These are phyloP conservation scores for Zosterops japonicus DNA, from an alignment of 2,113 vertebrate genomes.

Conservation along the genomic window DNA sequence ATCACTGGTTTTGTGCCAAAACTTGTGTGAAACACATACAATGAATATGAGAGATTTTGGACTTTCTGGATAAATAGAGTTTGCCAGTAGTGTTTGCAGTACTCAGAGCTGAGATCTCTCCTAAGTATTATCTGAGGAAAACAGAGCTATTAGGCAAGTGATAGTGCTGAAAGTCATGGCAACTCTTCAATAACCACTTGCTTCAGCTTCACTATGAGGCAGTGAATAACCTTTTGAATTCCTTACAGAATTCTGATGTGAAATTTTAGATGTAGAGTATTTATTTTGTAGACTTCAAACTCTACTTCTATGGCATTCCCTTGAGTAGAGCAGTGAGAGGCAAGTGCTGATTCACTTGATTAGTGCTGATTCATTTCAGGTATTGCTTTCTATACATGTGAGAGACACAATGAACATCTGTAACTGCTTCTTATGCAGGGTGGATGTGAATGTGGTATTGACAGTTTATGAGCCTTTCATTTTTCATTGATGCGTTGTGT, in stretches of 20 bases:
- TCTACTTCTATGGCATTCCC: not conserved
- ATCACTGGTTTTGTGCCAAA: not conserved
- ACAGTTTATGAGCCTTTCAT: not conserved
- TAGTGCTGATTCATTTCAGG: not conserved
- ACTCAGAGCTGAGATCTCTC: not conserved
- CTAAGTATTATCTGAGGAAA: not conserved
- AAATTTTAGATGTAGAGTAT: not conserved
- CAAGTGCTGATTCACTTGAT: not conserved
- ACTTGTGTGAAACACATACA: not conserved
- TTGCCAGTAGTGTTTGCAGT: not conserved
- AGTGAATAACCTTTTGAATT: not conserved
- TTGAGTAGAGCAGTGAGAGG: not conserved
- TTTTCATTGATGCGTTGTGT: not conserved
- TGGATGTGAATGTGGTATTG: not conserved
- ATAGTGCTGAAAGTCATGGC: not conserved
- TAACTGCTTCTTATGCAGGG: not conserved
- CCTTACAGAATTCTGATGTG: not conserved
- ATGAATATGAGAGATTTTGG: not conserved
- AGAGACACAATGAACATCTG: accelerated
- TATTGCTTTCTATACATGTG: not conserved
- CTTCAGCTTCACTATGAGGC: not conserved
- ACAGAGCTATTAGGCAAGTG: not conserved
- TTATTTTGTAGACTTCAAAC: not conserved
- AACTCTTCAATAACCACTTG: not conserved
- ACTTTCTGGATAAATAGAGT: not conserved